Percentiles rank a stretch among this genome's conserved stretches.
Conservation (phyloP, 2,888 invertebrate species). For the Malacosoma neustria region DNA sequence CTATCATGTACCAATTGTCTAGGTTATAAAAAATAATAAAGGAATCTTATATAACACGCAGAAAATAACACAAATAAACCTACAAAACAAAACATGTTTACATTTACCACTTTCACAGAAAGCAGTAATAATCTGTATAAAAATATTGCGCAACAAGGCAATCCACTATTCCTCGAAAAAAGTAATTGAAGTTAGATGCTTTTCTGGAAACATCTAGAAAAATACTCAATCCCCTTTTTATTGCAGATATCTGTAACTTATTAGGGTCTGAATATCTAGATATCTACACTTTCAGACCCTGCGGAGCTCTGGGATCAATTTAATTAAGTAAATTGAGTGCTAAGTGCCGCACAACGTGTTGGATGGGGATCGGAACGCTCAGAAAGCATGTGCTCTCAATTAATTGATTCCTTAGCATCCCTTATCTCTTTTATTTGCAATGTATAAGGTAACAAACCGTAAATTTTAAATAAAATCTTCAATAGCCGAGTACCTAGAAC, state of each 20-base stretch:
- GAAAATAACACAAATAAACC: no score
- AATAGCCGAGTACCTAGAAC: no score
- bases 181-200: background rate
- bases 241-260: background rate
- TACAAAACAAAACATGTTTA: no score
- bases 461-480: no score
- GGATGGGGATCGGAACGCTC: background rate
- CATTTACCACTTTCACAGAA: no score
- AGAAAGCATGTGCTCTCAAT: background rate
- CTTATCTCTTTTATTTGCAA: background rate
- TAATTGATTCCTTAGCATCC: background rate
- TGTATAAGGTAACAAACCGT: no score
- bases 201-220: background rate
- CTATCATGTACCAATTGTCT: no score
- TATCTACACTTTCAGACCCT: background rate
- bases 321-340: conserved; percentile 19
- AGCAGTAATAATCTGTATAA: no score
- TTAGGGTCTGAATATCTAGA: background rate
- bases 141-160: background rate
- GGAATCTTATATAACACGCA: no score
- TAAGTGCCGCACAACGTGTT: conserved; percentile 12
- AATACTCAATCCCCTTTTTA: background rate
- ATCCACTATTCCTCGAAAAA: background rate
- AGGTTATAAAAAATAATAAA: no score
- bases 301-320: conserved; percentile 12